A percentile compares a stretch with the other conserved stretches of the same genome.
phyloP scores from a whole-genome alignment of 2,797 vertebrate species.

The Melanotaenia maccullochi region DNA sequence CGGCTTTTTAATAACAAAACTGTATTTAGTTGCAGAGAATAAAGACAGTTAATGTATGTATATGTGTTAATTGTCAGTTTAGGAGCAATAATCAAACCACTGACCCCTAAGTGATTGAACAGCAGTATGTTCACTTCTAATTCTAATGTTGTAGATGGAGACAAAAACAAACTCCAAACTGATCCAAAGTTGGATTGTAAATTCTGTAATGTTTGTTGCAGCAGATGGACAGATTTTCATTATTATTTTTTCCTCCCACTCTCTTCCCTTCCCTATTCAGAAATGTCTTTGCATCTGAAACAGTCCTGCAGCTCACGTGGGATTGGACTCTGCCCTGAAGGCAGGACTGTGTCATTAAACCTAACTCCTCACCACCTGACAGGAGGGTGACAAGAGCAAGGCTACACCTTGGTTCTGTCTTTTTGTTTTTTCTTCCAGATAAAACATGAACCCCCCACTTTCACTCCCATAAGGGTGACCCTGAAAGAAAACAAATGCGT shows the following conservation, averaged over 20 bases:
- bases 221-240: neutral
- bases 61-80: neutral
- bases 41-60: neutral
- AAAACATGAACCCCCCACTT: slow-evolving; percentile 24
- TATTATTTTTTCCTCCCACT: slow-evolving; percentile 22
- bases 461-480: slow-evolving; percentile 33
- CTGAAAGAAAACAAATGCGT: slow-evolving; percentile 23
- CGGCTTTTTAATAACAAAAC: neutral
- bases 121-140: too few species aligned
- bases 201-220: neutral
- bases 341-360: slow-evolving; percentile 61
- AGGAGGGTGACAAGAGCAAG: slow-evolving; percentile 42
- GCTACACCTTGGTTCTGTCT: slow-evolving; percentile 18
- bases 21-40: neutral
- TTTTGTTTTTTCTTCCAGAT: slow-evolving; percentile 25
- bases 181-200: neutral
- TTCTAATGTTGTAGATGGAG: too few species aligned
- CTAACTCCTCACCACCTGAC: slow-evolving; percentile 38
- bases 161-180: neutral
- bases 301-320: slow-evolving; percentile 32
- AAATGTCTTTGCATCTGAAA: slow-evolving; percentile 41
- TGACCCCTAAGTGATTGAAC: neutral
- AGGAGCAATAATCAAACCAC: neutral
- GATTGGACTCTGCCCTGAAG: slow-evolving; percentile 39
- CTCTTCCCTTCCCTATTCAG: slow-evolving; percentile 16